Evolutionary conservation across 2,113 vertebrate species (phyloP), one percentile per base, ranked within the genome.

Genomic region (Siniperca chuatsi): DNA sequence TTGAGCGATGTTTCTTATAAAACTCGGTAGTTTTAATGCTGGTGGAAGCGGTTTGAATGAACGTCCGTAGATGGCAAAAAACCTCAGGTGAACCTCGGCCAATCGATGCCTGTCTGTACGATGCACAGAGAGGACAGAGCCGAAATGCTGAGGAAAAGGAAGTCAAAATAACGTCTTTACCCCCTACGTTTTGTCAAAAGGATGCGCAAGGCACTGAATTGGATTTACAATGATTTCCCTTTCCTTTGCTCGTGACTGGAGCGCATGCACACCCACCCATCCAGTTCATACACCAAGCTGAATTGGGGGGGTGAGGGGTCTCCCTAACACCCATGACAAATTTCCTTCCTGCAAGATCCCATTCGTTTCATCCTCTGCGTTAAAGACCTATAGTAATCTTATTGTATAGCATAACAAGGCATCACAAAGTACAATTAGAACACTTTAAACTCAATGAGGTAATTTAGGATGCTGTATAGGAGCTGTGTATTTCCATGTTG

Each of bases 201-300:
- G 95, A 95, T 95, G 94, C 93, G 93, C 86, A 80, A 85, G 90
- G 92, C 90, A 92, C 88, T 94, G 93, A 94, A 94, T 94, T 92
- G 90, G 93, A 93, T 95, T 95, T 93, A 94, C 95, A 96, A 92
- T 92, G 93, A 95, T 95, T 97, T 97, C 96, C 96, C 90, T 95
- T 97, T 97, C 96, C 97, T 95, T 80, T 84, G 91, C 92, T 92
- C 90, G 93, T 95, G 92, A 95, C 94, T 84, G 90, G 85, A 76
- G 92, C 82, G 70, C 89, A 79, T 78, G 87, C 90, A 90, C 90
- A 85, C 87, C 82, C 91, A 85, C 79, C 78, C 90, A 86, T 81
- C 73, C 86, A 90, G 46, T 92, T 92, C 88, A 93, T 91, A 90
- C 90, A 93, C 90, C 84, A 86, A 83, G 82, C 83, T 89, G 83